phyloP scores from a whole-genome alignment of 2,888 invertebrate species.

The Theretra japonica region DNA sequence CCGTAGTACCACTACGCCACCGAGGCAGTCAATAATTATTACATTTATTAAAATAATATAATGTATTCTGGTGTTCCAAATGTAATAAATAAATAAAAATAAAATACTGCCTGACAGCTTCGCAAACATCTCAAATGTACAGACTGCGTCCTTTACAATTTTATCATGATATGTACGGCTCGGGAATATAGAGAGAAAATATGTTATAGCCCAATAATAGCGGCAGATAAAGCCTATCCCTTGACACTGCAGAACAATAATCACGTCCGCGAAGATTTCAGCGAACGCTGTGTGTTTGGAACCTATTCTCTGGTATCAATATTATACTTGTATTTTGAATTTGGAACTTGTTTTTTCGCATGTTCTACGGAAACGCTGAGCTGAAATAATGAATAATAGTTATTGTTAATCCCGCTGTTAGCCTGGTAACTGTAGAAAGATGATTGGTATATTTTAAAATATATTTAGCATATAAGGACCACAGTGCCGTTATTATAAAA shows the following conservation, averaged over 20 bases:
- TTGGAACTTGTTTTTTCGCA: not conserved
- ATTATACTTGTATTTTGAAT: not conserved
- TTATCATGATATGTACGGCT: slow-evolving; percentile 1
- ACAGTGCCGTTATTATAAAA: too few species aligned
- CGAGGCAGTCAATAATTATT: too few species aligned
- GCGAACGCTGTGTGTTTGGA: not conserved
- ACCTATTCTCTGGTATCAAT: not conserved
- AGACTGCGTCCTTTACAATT: not conserved
- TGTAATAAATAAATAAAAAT: too few species aligned
- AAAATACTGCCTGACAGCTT: not conserved
- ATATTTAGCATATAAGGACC: too few species aligned
- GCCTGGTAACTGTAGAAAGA: too few species aligned
- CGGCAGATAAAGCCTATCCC: slow-evolving; percentile 35
- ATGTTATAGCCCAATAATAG: slow-evolving; percentile 33
- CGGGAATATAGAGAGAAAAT: slow-evolving; percentile 23
- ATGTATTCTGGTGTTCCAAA: too few species aligned
- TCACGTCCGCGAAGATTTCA: slow-evolving; percentile 6
- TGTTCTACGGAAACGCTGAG: too few species aligned
- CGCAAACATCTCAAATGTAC: not conserved
- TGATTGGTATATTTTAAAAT: too few species aligned
- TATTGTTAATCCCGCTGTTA: too few species aligned
- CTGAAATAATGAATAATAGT: too few species aligned
- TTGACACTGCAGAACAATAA: slow-evolving; percentile 32
- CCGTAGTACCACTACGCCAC: too few species aligned
- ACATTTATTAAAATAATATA: too few species aligned